These are phyloP conservation scores for Sturmia bella DNA, from an alignment of 2,888 invertebrate species.

Conservation along the genomic window DNA sequence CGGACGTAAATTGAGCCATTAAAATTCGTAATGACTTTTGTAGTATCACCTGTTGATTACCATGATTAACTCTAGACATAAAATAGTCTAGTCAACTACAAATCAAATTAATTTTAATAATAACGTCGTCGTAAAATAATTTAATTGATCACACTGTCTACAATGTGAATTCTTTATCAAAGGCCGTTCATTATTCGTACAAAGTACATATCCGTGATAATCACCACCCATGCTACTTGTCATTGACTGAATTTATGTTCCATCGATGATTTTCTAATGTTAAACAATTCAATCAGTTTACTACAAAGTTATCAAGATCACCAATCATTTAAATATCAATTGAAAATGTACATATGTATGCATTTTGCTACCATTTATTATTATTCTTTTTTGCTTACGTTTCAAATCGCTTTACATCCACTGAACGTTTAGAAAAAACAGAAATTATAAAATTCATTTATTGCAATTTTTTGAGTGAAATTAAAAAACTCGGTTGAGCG, in stretches of 20 bases:
- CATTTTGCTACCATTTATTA: too few relatives aligned
- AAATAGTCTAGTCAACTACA: neutral
- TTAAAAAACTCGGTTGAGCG: too few relatives aligned
- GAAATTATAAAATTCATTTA: slow-evolving; percentile 30
- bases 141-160: too few relatives aligned
- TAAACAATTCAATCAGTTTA: slow-evolving; percentile 8
- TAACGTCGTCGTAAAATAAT: too few relatives aligned
- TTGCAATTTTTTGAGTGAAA: slow-evolving; percentile 42
- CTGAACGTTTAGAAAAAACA: neutral
- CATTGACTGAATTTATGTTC: too few relatives aligned
- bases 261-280: slow-evolving; percentile 1
- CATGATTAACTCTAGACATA: neutral
- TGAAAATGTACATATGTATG: too few relatives aligned
- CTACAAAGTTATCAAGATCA: slow-evolving; percentile 41
- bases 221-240: too few relatives aligned
- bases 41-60: slow-evolving; percentile 48
- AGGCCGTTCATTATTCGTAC: too few relatives aligned
- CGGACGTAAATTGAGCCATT: slow-evolving; percentile 24
- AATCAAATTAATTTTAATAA: neutral
- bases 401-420: slow-evolving; percentile 32
- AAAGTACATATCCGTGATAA: too few relatives aligned
- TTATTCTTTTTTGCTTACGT: slow-evolving; percentile 72
- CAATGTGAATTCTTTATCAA: too few relatives aligned
- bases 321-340: too few relatives aligned
- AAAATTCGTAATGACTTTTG: slow-evolving; percentile 42